Evolutionary conservation across 2,113 vertebrate species (phyloP).

Genomic region (Colinus virginianus): DNA sequence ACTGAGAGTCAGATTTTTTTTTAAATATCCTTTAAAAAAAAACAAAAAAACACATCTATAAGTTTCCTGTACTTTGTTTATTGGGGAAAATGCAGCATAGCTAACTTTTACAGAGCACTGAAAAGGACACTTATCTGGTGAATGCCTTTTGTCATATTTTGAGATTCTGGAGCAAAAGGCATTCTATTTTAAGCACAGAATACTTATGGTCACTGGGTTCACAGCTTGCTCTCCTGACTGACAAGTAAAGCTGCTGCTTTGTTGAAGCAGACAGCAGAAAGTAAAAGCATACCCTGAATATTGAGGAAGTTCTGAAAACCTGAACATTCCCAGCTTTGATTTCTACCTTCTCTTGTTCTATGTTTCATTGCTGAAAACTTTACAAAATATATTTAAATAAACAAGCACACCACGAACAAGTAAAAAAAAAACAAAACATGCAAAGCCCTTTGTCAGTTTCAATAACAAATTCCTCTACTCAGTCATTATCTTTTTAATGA

Average conservation of each 20-base stretch:
- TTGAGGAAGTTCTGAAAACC: background rate
- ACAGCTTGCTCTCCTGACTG: constrained; percentile 31
- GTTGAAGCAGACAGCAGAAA: background rate
- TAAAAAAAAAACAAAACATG: background rate
- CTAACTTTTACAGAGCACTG: background rate
- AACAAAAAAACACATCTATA: background rate
- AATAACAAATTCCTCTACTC: background rate
- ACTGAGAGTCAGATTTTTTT: background rate
- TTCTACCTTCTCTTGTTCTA: background rate
- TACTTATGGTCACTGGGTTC: constrained; percentile 10
- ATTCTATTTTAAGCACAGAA: constrained; percentile 50
- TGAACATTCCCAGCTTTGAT: background rate
- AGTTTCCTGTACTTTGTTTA: background rate
- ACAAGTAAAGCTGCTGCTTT: constrained; percentile 57
- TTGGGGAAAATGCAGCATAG: background rate
- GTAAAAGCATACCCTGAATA: background rate
- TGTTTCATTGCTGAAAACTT: background rate
- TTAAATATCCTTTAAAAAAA: background rate
- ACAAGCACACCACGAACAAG: too few relatives aligned
- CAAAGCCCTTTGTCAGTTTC: background rate
- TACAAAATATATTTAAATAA: background rate
- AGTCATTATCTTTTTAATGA: too few relatives aligned
- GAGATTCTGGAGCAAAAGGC: constrained; percentile 53
- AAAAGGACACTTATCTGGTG: background rate
- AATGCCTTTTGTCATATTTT: background rate